Base-by-base conservation (phyloP, 2,797 vertebrate genomes). In the Trachurus trachurus region DNA sequence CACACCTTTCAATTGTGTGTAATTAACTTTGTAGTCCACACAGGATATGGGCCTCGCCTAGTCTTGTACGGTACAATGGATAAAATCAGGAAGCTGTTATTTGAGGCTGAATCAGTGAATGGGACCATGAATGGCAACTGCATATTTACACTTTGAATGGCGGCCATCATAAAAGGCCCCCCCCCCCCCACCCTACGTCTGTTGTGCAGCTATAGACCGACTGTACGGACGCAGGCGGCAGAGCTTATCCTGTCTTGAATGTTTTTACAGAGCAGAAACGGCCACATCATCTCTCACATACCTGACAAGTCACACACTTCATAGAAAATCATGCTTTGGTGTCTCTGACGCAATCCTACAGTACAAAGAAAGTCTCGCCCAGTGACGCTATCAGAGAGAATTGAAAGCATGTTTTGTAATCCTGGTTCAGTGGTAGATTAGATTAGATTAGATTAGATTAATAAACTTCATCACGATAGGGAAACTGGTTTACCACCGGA, bases 1-100 rank as follows among this genome's bases (percentile, higher is more conserved):
- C 89, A 83, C 88, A 87, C 84, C 86, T 91, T 86, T 82, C 77
- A 76, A 71, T 89, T 86, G 81, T 84, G 65, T 74, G 71, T 68
- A 83, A 83, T 89, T 90, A 90, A 79, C 79, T 87, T 56, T 85
- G 81, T 83, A 74, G 78, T 88, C 57, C 58, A 71, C 71, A 85
- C 85, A 88, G 86, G 89, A 90, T 79, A 54, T 62, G 44, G 72
- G 56, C 79, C 73, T 84, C 29, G 37, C 78, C 74, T 54, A 8
- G 64, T 80, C 74, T 54, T 58, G 17, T 49, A 65, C 12, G n/a
- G 58, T 56, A 82, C 86, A 90, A 88, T 85, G 81, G 73, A 71
- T 75, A 15, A 71, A 83, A 84, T 81, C 75, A 77, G 80, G 88
- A 87, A 85, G 76, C 74, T 85, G 70, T 75, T 73, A 61, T 83